Percentiles rank a stretch among this genome's conserved stretches.
Conservation (phyloP, 2,888 invertebrate genomes). For the Limnephilus rhombicus region DNA sequence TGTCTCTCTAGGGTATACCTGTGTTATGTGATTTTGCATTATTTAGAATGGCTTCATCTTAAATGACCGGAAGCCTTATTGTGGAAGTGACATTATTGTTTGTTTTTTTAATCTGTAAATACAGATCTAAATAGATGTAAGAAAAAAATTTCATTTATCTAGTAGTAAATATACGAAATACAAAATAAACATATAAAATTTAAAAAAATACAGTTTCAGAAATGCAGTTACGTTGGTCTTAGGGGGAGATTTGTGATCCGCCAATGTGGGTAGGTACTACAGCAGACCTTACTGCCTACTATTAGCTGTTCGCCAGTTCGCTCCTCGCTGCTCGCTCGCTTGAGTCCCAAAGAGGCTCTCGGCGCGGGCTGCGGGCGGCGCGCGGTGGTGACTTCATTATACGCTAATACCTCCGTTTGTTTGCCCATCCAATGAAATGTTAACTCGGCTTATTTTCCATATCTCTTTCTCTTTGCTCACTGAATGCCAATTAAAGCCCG, state of each 20-base stretch:
- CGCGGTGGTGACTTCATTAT: conserved; percentile 62
- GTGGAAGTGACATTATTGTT: too few relatives aligned
- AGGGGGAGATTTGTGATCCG: not conserved
- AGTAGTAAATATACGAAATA: too few relatives aligned
- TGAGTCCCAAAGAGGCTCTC: conserved; percentile 51
- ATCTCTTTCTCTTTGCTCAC: conserved; percentile 40
- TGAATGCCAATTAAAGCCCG: conserved; percentile 64
- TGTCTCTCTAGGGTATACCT: too few relatives aligned
- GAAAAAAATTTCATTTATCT: too few relatives aligned
- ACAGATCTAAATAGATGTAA: too few relatives aligned
- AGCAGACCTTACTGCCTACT: not conserved
- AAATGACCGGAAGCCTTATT: too few relatives aligned
- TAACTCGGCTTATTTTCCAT: conserved; percentile 57
- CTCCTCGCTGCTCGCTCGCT: conserved; percentile 29
- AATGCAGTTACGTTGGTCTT: not conserved
- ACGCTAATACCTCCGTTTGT: conserved; percentile 59
- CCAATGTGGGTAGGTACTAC: not conserved
- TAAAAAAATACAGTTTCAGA: too few relatives aligned
- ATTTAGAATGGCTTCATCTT: too few relatives aligned
- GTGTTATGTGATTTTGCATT: too few relatives aligned
- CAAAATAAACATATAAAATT: too few relatives aligned
- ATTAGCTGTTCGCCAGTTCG: not conserved
- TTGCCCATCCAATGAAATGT: conserved; percentile 63
- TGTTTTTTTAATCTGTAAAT: too few relatives aligned
- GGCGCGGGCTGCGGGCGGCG: conserved; percentile 13